Evolutionary conservation across 92 coral and sea anemone genomes (phyloP).

Genomic region (Epizoanthus fatuus): DNA sequence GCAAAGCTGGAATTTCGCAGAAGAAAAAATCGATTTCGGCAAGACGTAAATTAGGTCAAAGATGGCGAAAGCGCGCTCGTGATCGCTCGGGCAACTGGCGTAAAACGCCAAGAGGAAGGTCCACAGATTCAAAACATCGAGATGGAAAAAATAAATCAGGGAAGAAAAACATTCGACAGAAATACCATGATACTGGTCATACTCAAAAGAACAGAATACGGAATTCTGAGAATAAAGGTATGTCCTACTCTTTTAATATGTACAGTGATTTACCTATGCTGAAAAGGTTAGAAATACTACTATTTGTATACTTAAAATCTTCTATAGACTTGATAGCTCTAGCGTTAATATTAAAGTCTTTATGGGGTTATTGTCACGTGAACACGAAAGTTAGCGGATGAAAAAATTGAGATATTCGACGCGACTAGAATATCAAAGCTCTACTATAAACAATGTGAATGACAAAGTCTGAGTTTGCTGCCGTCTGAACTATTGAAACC

Average conservation of each 20-base stretch:
- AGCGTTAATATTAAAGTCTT: no score
- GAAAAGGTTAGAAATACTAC: no score
- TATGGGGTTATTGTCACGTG: no score
- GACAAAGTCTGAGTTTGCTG: no score
- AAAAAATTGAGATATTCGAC: no score
- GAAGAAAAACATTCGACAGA: background rate
- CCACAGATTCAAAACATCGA: conserved; percentile 3
- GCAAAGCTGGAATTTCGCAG: background rate
- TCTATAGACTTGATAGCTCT: no score
- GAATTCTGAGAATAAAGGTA: conserved; percentile 6
- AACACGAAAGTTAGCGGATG: no score
- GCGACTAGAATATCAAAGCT: no score
- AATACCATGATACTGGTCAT: background rate
- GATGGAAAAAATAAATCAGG: background rate
- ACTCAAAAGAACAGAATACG: conserved; percentile 1
- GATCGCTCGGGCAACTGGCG: background rate
- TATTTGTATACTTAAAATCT: no score
- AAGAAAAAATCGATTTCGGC: background rate
- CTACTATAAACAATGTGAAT: no score
- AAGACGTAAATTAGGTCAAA: conserved; percentile 18
- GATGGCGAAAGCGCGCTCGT: conserved; percentile 8
- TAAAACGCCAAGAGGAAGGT: background rate
- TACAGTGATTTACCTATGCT: background rate
- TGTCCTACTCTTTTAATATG: background rate
- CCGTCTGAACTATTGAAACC: no score